These are phyloP conservation scores for Odontocerum albicorne DNA, from an alignment of 2,888 invertebrate species.

Conservation along the genomic window DNA sequence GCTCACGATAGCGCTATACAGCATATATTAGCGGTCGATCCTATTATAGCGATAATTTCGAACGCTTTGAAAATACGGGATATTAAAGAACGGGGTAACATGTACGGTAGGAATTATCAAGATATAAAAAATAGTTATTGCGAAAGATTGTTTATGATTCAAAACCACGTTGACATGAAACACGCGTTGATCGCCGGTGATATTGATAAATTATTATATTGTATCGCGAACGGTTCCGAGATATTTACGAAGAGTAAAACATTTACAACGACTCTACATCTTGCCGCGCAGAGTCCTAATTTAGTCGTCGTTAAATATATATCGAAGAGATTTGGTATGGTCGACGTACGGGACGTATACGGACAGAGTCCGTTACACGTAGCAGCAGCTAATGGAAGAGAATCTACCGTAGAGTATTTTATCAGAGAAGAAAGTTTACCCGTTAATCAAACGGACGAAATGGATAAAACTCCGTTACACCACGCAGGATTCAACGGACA, in stretches of 20 bases:
- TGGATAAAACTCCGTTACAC: background rate
- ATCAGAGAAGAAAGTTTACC: background rate
- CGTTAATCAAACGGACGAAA: background rate
- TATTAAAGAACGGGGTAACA: too few species aligned
- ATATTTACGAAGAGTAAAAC: too few species aligned
- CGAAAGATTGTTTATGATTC: too few species aligned
- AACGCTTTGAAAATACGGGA: background rate
- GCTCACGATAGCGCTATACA: constrained; percentile 1
- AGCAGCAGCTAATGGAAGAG: background rate
- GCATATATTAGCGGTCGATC: background rate
- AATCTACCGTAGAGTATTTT: background rate
- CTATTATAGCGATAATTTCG: background rate
- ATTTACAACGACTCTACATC: too few species aligned
- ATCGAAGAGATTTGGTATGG: background rate
- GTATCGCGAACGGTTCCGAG: too few species aligned
- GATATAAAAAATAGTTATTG: too few species aligned
- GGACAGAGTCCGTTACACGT: background rate
- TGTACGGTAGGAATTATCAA: too few species aligned
- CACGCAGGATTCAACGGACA: background rate
- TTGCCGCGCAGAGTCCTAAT: background rate
- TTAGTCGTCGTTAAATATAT: background rate
- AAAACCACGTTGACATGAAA: too few species aligned
- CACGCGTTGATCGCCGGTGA: too few species aligned
- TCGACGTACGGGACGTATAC: background rate
- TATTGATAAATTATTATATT: too few species aligned